A percentile compares a stretch with the other conserved stretches of the same genome.
Conservation (phyloP, 1,140 invertebrate genomes). For the Bombus impatiens region DNA sequence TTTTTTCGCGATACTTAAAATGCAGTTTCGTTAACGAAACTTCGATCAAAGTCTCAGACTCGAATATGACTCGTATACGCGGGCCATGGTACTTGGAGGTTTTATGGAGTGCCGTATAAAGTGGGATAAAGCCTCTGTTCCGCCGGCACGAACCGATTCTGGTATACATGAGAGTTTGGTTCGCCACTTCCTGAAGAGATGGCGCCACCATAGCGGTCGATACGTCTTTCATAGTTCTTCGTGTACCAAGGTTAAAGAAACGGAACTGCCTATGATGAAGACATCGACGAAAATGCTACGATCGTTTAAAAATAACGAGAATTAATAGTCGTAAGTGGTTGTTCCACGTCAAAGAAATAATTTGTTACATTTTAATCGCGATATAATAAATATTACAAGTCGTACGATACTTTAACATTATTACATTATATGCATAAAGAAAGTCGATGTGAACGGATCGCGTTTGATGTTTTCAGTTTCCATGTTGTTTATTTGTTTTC, state of each 20-base stretch:
- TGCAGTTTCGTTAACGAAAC: constrained; percentile 23
- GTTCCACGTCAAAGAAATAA: rapidly evolving
- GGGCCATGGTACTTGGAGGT: constrained; percentile 45
- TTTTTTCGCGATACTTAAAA: constrained; percentile 2
- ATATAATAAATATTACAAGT: constrained; percentile 32
- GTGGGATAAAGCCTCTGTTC: constrained; percentile 18
- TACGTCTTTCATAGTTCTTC: constrained; percentile 14
- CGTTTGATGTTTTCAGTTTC: neutral
- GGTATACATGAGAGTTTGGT: constrained; percentile 38
- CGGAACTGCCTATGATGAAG: neutral
- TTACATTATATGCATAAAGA: neutral
- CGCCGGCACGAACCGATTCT: constrained; percentile 39
- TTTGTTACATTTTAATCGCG: neutral
- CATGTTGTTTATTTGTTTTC: constrained; percentile 37
- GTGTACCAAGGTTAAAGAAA: neutral
- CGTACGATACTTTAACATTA: neutral
- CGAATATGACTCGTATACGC: constrained; percentile 29
- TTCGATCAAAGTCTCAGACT: constrained; percentile 31
- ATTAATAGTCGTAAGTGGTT: neutral
- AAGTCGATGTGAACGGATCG: neutral
- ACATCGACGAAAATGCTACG: neutral
- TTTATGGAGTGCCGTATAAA: constrained; percentile 50
- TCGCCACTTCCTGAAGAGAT: constrained; percentile 63
- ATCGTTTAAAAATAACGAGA: neutral
- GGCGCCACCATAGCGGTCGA: constrained; percentile 67